phyloP scores from a whole-genome alignment of 2,113 vertebrate genomes.

The Melanostigma gelatinosum region DNA sequence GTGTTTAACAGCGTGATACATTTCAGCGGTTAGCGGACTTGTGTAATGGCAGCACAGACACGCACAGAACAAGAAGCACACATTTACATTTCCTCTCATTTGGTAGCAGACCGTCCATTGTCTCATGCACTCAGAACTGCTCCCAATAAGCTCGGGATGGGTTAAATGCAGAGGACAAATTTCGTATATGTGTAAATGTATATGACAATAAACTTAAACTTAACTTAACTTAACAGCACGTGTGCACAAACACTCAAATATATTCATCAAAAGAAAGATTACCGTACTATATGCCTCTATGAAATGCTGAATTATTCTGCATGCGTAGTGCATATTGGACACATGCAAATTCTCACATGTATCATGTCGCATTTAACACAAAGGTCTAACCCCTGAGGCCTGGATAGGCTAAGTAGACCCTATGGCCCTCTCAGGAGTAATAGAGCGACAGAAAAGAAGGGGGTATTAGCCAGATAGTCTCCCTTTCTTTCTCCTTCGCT shows the following conservation, averaged over 20 bases:
- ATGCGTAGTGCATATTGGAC: constrained; percentile 43
- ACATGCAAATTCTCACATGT: constrained; percentile 74
- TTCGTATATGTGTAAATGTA: too few relatives aligned
- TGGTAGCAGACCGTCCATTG: not conserved
- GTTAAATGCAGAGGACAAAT: too few relatives aligned
- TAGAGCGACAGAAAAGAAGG: constrained; percentile 59
- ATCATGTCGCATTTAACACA: constrained; percentile 57
- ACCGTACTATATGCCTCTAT: constrained; percentile 27
- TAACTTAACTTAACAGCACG: not conserved
- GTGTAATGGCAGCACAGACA: constrained; percentile 49
- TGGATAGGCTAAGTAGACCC: constrained; percentile 65
- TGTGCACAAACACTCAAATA: not conserved
- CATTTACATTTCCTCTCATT: constrained; percentile 39
- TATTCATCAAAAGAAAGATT: constrained; percentile 49
- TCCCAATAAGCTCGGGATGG: too few relatives aligned
- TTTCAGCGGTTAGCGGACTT: constrained; percentile 46
- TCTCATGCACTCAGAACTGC: constrained; percentile 5
- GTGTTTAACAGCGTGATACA: constrained; percentile 58
- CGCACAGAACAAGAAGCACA: constrained; percentile 25
- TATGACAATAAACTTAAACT: too few relatives aligned
- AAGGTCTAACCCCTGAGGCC: constrained; percentile 54
- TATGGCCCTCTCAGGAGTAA: constrained; percentile 69
- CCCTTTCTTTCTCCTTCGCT: constrained; percentile 21
- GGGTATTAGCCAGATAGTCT: constrained; percentile 46
- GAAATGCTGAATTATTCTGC: constrained; percentile 41